phyloP scores from a whole-genome alignment of 2,113 vertebrate species.

The Podocnemis expansa region DNA sequence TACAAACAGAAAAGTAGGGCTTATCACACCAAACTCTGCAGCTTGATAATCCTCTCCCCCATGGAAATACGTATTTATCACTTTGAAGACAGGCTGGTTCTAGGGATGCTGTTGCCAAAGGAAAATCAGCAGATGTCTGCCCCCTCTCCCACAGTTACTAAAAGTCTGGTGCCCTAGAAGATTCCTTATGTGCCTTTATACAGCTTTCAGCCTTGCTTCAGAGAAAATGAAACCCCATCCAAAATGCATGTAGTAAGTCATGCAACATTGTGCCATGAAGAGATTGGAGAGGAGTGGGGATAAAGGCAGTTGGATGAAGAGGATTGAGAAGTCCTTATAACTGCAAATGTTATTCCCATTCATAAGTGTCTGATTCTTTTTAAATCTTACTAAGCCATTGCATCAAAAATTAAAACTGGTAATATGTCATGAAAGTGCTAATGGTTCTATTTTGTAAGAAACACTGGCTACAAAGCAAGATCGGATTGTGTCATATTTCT shows the following conservation, averaged over 20 bases:
- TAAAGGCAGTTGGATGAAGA: background rate
- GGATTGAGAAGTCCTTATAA: background rate
- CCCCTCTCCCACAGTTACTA: background rate
- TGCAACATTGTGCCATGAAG: background rate
- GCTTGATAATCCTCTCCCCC: background rate
- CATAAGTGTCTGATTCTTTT: background rate
- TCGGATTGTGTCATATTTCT: background rate
- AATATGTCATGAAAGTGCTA: background rate
- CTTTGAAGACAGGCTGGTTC: accelerated
- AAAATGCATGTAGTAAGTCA: background rate
- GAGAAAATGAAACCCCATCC: background rate
- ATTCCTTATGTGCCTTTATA: background rate
- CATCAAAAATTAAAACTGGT: background rate
- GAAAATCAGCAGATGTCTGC: background rate
- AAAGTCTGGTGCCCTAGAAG: background rate
- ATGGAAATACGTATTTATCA: accelerated
- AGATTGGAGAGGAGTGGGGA: background rate
- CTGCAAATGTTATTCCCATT: background rate
- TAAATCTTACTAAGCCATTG: background rate
- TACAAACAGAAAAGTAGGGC: background rate
- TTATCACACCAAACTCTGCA: background rate
- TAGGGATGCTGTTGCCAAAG: background rate
- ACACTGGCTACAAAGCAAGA: background rate
- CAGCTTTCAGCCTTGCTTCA: background rate
- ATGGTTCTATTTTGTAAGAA: background rate